These are phyloP conservation scores for Caranx melampygus DNA, from an alignment of 2,113 vertebrate genomes.

Conservation along the genomic window DNA sequence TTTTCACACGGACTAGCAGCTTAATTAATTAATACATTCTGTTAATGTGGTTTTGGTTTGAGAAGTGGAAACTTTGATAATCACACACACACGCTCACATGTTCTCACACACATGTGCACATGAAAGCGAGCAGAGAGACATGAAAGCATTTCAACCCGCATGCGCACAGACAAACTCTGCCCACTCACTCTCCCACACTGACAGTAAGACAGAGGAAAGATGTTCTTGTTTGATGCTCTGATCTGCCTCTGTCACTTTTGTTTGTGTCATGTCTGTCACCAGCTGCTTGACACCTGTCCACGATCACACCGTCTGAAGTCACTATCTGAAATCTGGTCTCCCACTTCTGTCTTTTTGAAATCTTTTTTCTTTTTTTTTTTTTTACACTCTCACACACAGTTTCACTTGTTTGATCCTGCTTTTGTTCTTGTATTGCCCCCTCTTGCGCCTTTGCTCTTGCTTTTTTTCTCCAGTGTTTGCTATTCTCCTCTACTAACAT, in stretches of 20 bases:
- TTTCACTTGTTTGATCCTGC: neutral
- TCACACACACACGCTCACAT: conserved; percentile 18
- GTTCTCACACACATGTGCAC: neutral
- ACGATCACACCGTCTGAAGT: conserved; percentile 6
- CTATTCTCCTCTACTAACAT: conserved; percentile 1
- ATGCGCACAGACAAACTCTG: neutral
- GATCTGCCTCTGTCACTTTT: conserved; percentile 44
- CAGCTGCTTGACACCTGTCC: conserved; percentile 9
- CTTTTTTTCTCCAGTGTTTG: neutral
- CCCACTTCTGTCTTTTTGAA: neutral
- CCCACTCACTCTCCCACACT: conserved; percentile 35
- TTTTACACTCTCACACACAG: neutral
- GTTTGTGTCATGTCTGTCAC: conserved; percentile 40
- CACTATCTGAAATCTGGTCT: conserved; percentile 5
- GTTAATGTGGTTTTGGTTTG: conserved; percentile 51
- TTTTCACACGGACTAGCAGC: conserved; percentile 40
- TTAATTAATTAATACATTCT: conserved; percentile 66
- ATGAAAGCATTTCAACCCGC: conserved; percentile 14
- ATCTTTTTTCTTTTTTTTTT: neutral
- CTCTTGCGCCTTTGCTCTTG: conserved; percentile 2
- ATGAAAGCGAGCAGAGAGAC: neutral
- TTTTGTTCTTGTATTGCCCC: neutral
- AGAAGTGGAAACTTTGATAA: conserved; percentile 56
- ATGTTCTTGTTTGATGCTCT: conserved; percentile 48
- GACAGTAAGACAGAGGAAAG: conserved; percentile 43